phyloP scores from a whole-genome alignment of 2,888 invertebrate genomes.

The Eristalis pertinax region DNA sequence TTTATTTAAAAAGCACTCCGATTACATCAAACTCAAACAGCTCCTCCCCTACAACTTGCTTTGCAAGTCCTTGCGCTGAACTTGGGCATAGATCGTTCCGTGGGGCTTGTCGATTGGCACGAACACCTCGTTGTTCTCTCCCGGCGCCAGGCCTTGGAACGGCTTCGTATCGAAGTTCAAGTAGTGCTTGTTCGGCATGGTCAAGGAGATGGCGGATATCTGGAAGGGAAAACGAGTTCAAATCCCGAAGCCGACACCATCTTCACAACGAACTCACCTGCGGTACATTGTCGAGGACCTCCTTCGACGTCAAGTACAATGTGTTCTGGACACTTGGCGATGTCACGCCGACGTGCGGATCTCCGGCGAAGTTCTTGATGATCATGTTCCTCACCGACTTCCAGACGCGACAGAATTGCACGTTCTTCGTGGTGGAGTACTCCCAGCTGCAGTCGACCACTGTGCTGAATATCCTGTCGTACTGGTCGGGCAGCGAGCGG shows the following conservation, averaged over 20 bases:
- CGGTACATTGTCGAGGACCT: slow-evolving; percentile 86
- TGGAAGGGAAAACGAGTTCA: slow-evolving; percentile 77
- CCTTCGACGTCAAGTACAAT: slow-evolving; percentile 87
- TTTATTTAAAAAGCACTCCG: slow-evolving; percentile 19
- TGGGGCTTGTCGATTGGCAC: slow-evolving; percentile 90
- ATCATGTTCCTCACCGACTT: slow-evolving; percentile 87
- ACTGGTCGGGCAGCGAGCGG: slow-evolving; percentile 88
- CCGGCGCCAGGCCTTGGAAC: slow-evolving; percentile 86
- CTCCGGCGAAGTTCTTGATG: slow-evolving; percentile 89
- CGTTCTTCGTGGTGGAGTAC: slow-evolving; percentile 85
- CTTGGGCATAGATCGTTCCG: slow-evolving; percentile 88
- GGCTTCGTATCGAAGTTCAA: slow-evolving; percentile 88
- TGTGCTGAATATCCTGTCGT: slow-evolving; percentile 89
- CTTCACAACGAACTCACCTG: slow-evolving; percentile 83
- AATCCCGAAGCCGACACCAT: neutral
- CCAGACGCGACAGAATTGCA: slow-evolving; percentile 88
- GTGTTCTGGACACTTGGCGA: slow-evolving; percentile 92
- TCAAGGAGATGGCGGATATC: slow-evolving; percentile 88
- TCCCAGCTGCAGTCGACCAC: slow-evolving; percentile 89
- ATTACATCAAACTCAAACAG: neutral
- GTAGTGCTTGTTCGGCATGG: slow-evolving; percentile 92
- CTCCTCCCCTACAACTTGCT: slow-evolving; percentile 75
- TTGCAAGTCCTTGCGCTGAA: slow-evolving; percentile 83
- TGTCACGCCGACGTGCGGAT: slow-evolving; percentile 86
- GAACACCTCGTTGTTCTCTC: slow-evolving; percentile 87